phyloP scores from a whole-genome alignment of 2,797 vertebrate species.

The Acanthurus leucopareius region DNA sequence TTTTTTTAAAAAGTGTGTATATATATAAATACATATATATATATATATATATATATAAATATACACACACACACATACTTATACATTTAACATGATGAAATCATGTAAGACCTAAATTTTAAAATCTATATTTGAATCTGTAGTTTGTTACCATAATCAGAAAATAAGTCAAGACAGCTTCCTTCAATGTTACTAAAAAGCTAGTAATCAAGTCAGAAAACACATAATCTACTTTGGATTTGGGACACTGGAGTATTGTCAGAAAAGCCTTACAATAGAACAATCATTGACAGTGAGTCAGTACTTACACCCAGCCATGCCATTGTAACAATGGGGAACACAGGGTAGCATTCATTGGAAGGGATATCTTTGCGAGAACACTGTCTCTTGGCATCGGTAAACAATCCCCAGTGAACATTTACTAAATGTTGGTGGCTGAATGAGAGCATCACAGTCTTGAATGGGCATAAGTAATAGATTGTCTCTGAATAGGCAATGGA shows the following conservation, averaged over 20 bases:
- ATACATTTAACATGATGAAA: too few relatives aligned
- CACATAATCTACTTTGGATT: conserved; percentile 46
- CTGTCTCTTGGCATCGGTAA: conserved; percentile 49
- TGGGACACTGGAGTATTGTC: conserved; percentile 38
- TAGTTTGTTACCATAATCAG: too few relatives aligned
- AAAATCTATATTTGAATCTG: too few relatives aligned
- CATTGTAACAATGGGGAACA: conserved; percentile 44
- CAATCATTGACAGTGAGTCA: conserved; percentile 65
- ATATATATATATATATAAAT: too few relatives aligned
- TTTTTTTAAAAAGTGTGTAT: too few relatives aligned
- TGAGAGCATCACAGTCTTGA: conserved; percentile 48
- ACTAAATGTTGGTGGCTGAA: conserved; percentile 42
- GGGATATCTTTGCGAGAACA: conserved; percentile 32
- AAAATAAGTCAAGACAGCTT: conserved; percentile 6
- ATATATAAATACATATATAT: too few relatives aligned
- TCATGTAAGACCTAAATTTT: too few relatives aligned
- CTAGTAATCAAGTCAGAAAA: conserved; percentile 10
- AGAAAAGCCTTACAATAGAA: conserved; percentile 41
- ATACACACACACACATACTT: too few relatives aligned
- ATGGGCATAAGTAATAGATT: conserved; percentile 51
- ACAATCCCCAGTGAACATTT: conserved; percentile 46
- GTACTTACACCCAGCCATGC: conserved; percentile 37
- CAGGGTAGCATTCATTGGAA: conserved; percentile 58
- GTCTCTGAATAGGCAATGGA: conserved; percentile 48
- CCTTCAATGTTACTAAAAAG: conserved; percentile 19